Evolutionary conservation across 1,140 invertebrate genomes (phyloP).

Genomic region (Agraylea sexmaculata): DNA sequence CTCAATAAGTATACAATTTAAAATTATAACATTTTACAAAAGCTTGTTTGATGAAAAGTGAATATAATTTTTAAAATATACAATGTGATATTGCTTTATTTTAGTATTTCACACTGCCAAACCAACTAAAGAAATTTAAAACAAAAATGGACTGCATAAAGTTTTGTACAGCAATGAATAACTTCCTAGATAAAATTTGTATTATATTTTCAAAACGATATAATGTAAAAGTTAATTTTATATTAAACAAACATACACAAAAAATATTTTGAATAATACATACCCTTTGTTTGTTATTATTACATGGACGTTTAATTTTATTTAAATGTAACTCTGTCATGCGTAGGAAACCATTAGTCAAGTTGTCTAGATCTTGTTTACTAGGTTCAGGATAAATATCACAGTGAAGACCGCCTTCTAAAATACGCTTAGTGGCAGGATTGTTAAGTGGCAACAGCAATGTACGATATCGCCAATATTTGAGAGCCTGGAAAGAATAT

Average conservation of each 20-base stretch:
- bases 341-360: slow-evolving; percentile 63
- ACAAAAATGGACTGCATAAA: too few species aligned
- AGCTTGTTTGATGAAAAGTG: too few species aligned
- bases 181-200: too few species aligned
- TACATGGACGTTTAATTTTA: slow-evolving; percentile 67
- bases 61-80: too few species aligned
- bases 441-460: slow-evolving; percentile 71
- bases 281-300: slow-evolving; percentile 50
- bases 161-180: too few species aligned
- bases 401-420: slow-evolving; percentile 57
- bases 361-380: slow-evolving; percentile 49
- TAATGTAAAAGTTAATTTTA: too few species aligned
- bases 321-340: slow-evolving; percentile 84
- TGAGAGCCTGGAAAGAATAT: slow-evolving; percentile 51
- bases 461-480: slow-evolving; percentile 91
- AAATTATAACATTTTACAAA: slow-evolving; percentile 1
- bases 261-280: too few species aligned
- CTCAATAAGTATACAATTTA: neutral
- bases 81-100: too few species aligned
- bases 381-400: slow-evolving; percentile 70
- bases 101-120: too few species aligned
- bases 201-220: too few species aligned
- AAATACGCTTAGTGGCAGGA: slow-evolving; percentile 56
- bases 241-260: too few species aligned
- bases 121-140: too few species aligned